Evolutionary conservation across 2,888 invertebrate species (phyloP), one percentile per base, ranked within the genome.

Genomic region (Diarsia dahlii): DNA sequence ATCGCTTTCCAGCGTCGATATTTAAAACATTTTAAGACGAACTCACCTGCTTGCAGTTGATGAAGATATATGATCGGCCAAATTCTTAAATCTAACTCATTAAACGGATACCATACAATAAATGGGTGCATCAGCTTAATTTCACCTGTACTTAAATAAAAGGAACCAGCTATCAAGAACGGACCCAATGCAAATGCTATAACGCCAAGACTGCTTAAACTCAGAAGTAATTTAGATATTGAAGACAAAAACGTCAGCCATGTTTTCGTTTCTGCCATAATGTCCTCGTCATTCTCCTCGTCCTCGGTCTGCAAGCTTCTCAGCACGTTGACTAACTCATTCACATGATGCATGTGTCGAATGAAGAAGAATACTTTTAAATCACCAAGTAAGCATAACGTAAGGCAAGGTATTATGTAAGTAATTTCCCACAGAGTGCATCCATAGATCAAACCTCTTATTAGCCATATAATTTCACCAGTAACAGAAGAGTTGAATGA

Each of bases 61-160:
- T 89, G 85, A 52, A 90, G 0, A 84, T 90, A 94, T 50, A 87
- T 84, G 60, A 93, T 80, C 0, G 91, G 91, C 87, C 89, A 94
- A 70, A 86, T 72, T n/a, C 77, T 75, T 45, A 90, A 79, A 77
- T 90, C 84, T 4, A 77, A 87, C 20, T 78, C 82, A 84, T 94
- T 89, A 78, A 94, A 93, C 6, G 94, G 94, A 89, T 93, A 94
- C 79, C 87, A 88, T 23, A 91, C 23, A 9, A 89, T 12, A 79
- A 91, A 94, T 0, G 94, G 94, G 23, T 90, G 74, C 50, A 85
- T 78, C 13, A 93, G 82, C 65, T 86, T 81, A 3, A 93, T 46
- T 81, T 91, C 80, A 5, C 90, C 90, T 1, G 90, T 88, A 23
- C 78, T 76, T 10, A 78, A 84, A 79, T 93, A 94, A 50, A 83